These are phyloP conservation scores for Spialia ferax DNA, from an alignment of 2,888 invertebrate genomes.

Conservation along the genomic window DNA sequence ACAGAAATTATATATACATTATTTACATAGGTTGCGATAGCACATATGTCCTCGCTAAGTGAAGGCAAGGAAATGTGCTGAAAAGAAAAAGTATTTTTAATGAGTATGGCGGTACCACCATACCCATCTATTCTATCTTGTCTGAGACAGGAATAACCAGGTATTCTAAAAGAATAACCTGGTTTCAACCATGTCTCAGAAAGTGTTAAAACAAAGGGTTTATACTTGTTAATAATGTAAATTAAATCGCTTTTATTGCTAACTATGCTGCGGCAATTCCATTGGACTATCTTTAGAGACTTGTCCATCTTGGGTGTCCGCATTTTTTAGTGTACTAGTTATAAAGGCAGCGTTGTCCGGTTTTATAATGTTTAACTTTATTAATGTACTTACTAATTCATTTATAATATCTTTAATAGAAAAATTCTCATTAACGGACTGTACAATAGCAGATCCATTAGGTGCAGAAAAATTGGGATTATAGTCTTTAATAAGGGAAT, in stretches of 20 bases:
- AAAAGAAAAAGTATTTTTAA: background rate
- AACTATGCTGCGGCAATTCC: constrained; percentile 23
- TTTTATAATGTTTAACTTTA: constrained; percentile 4
- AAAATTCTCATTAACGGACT: background rate
- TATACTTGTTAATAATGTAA: constrained; percentile 15
- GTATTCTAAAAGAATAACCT: constrained; percentile 7
- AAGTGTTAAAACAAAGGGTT: constrained; percentile 13
- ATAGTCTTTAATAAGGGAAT: background rate
- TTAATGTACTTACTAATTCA: background rate
- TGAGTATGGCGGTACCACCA: constrained; percentile 1
- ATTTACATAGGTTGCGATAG: constrained; percentile 1
- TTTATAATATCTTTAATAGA: constrained; percentile 3
- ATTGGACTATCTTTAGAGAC: constrained; percentile 5
- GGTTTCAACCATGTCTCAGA: constrained; percentile 35
- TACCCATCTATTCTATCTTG: background rate
- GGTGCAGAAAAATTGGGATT: background rate
- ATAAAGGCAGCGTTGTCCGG: constrained; percentile 2
- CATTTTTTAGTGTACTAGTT: background rate
- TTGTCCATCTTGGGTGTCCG: constrained; percentile 3
- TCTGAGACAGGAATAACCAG: background rate
- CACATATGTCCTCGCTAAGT: background rate
- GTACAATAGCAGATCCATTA: background rate
- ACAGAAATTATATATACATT: background rate
- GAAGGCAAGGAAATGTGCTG: background rate
- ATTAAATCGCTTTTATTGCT: constrained; percentile 8